These are phyloP conservation scores for Thamnaconus septentrionalis DNA, from an alignment of 2,113 vertebrate genomes.

Conservation along the genomic window DNA sequence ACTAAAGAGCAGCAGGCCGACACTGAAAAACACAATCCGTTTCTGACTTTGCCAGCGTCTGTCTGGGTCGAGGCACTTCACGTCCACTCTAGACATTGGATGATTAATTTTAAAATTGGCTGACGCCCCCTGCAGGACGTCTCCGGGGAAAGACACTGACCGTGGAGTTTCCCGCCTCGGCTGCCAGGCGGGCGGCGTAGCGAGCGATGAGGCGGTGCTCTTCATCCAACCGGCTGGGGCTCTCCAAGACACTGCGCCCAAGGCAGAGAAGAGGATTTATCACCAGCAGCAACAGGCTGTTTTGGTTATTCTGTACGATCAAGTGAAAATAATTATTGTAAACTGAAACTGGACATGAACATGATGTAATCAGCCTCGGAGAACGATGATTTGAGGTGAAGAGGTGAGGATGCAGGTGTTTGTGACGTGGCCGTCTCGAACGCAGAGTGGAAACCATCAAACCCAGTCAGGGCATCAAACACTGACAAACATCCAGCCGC, in stretches of 20 bases:
- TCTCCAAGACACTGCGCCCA: conserved; percentile 87
- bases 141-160: conserved; percentile 71
- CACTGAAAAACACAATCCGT: not conserved
- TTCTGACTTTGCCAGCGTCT: not conserved
- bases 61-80: too few relatives aligned
- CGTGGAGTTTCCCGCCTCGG: conserved; percentile 86
- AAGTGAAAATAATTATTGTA: too few relatives aligned
- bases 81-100: too few relatives aligned
- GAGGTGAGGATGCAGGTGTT: conserved; percentile 27
- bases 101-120: not conserved
- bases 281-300: conserved; percentile 18
- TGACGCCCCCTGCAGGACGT: conserved; percentile 11
- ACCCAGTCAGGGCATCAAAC: conserved; percentile 37
- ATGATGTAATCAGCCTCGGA: conserved; percentile 25
- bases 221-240: conserved; percentile 90
- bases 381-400: not conserved
- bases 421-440: conserved; percentile 31
- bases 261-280: conserved; percentile 37
- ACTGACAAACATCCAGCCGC: conserved; percentile 12
- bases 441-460: conserved; percentile 54
- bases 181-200: conserved; percentile 91
- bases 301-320: conserved; percentile 13
- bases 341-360: too few relatives aligned
- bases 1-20: too few relatives aligned
- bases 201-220: conserved; percentile 93